Percentiles rank a stretch among this genome's conserved stretches.
These are phyloP conservation scores for Stictocephala bisonia DNA, from an alignment of 2,888 invertebrate genomes.

Conservation along the genomic window DNA sequence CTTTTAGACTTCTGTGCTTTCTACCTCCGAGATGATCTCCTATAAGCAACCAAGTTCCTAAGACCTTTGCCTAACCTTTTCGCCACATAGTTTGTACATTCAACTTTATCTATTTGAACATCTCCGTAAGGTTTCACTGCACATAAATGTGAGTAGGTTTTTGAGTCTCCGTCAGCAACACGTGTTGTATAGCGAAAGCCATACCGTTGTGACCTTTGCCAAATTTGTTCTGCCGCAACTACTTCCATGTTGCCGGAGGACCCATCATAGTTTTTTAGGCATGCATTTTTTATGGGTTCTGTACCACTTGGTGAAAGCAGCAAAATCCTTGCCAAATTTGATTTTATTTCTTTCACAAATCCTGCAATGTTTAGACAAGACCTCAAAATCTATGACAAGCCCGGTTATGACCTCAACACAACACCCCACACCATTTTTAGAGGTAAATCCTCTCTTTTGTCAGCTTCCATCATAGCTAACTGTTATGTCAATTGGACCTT, in stretches of 20 bases:
- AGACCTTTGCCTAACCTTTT: constrained; percentile 45
- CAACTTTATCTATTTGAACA: constrained; percentile 40
- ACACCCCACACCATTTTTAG: constrained; percentile 54
- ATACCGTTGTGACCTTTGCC: constrained; percentile 40
- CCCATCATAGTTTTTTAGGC: constrained; percentile 50
- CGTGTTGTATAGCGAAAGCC: constrained; percentile 45
- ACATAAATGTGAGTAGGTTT: constrained; percentile 37
- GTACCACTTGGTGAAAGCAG: constrained; percentile 51
- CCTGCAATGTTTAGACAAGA: constrained; percentile 53
- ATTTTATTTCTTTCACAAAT: constrained; percentile 46
- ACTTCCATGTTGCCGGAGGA: constrained; percentile 54
- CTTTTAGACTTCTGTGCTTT: background rate
- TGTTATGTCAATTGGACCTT: too few relatives aligned
- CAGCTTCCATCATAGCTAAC: constrained; percentile 47
- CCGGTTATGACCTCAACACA: constrained; percentile 51
- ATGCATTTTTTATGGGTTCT: constrained; percentile 48
- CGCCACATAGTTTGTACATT: constrained; percentile 48
- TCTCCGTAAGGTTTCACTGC: constrained; percentile 8
- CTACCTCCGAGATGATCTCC: constrained; percentile 25
- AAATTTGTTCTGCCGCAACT: constrained; percentile 41
- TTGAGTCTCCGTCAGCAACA: constrained; percentile 48
- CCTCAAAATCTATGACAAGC: constrained; percentile 53
- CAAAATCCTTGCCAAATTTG: constrained; percentile 42
- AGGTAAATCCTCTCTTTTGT: constrained; percentile 52
- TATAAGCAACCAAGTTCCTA: constrained; percentile 29